Evolutionary conservation across 2,113 vertebrate species (phyloP).

Genomic region (Dromiciops gliroides): DNA sequence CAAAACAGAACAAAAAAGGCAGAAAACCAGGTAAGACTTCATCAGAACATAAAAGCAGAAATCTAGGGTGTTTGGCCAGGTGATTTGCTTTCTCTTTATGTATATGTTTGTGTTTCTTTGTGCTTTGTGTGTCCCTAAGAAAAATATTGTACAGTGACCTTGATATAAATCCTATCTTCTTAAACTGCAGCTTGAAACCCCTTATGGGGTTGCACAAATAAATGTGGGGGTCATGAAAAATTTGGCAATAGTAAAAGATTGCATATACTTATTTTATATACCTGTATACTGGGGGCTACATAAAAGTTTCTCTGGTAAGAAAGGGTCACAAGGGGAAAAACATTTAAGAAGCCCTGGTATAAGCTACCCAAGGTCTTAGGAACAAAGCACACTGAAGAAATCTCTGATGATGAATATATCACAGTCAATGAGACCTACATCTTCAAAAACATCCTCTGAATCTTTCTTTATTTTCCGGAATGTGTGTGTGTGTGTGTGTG

Average conservation of each 20-base stretch:
- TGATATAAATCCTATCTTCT: no score
- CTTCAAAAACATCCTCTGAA: neutral
- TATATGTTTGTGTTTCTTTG: neutral
- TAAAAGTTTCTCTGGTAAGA: no score
- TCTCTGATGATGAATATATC: neutral
- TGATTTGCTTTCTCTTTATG: neutral
- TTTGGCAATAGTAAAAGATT: no score
- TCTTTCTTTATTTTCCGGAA: neutral
- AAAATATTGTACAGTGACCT: neutral
- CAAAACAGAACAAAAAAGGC: neutral
- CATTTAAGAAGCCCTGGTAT: no score
- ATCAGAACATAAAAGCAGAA: neutral
- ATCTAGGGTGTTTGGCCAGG: neutral
- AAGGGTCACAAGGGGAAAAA: no score
- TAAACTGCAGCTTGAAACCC: no score
- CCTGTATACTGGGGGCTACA: no score
- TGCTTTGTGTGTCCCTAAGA: neutral
- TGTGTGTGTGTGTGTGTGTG: no score
- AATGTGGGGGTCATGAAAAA: no score
- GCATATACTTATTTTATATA: no score
- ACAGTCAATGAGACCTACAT: neutral
- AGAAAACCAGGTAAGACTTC: neutral
- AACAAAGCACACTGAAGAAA: neutral
- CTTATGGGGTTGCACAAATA: no score
- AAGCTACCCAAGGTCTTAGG: neutral